These are phyloP conservation scores for Puntigrus tetrazona DNA, from an alignment of 2,113 vertebrate species.

Conservation along the genomic window DNA sequence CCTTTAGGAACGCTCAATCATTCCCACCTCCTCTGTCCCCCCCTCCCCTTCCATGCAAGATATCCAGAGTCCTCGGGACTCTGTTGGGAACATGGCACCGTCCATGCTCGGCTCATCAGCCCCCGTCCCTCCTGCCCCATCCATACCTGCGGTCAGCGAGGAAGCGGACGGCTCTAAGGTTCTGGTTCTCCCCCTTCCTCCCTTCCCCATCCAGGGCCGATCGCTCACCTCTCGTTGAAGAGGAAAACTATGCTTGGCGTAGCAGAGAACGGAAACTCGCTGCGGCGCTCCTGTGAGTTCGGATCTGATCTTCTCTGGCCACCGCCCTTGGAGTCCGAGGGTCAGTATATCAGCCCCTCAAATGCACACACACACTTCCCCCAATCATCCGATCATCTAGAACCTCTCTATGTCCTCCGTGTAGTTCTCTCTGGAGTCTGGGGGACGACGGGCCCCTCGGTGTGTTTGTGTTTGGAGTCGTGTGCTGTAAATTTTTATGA, in stretches of 20 bases:
- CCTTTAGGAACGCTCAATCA: background rate
- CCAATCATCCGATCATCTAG: slow-evolving; percentile 26
- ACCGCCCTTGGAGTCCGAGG: slow-evolving; percentile 79
- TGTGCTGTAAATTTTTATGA: slow-evolving; percentile 29
- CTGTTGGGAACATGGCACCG: slow-evolving; percentile 26
- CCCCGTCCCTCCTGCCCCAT: slow-evolving; percentile 20
- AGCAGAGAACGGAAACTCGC: slow-evolving; percentile 78
- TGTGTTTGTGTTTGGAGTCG: slow-evolving; percentile 33
- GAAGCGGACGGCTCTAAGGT: slow-evolving; percentile 45
- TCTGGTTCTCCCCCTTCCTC: slow-evolving; percentile 54
- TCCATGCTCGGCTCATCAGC: slow-evolving; percentile 42
- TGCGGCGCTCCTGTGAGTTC: slow-evolving; percentile 80
- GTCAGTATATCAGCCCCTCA: slow-evolving; percentile 62
- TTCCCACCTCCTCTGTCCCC: background rate
- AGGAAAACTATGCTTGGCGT: slow-evolving; percentile 76
- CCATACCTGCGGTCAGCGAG: slow-evolving; percentile 25
- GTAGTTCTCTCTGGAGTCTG: slow-evolving; percentile 22
- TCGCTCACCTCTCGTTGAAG: slow-evolving; percentile 80
- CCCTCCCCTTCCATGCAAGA: background rate
- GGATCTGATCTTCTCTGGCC: slow-evolving; percentile 82
- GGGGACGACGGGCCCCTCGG: background rate
- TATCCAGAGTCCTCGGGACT: slow-evolving; percentile 7
- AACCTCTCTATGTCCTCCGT: slow-evolving; percentile 33
- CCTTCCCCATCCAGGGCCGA: slow-evolving; percentile 57
- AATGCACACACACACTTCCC: background rate